Evolutionary conservation across 2,113 vertebrate genomes (phyloP), one percentile per base, ranked within the genome.

Genomic region (Agapornis roseicollis): DNA sequence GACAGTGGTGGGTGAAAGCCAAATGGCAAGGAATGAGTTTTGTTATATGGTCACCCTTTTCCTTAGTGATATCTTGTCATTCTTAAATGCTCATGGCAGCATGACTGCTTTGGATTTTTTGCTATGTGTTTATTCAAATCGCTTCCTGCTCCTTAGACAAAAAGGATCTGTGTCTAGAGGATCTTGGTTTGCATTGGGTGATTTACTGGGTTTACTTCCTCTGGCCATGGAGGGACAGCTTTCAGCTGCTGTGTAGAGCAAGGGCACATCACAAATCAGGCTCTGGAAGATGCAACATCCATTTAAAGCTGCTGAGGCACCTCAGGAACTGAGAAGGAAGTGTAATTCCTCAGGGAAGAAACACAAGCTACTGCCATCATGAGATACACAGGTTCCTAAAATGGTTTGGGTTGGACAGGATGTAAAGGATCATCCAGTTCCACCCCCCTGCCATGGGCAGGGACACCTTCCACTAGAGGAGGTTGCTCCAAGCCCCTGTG

Each of bases 291-390:
- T 11, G 11, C 39, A 29, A 60, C 17, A 16, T 27, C 35, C 81
- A 16, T 56, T n/a, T 33, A 7, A 29, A 53, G 6, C 24, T 49
- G n/a, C 37, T 13, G 46, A 58, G 24, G 31, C 22, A 7, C 14
- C 22, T 11, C 11, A 7, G 37, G 46, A 20, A 10, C 63, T 10
- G 50, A 42, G 44, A 16, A 35, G 28, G 16, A n/a, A 18, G 15
- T 4, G 42, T 4, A 19, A 13, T 9, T 17, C 4, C 18, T 8
- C 0, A 0, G 8, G 8, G 2, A 9, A 28, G 29, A 60, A 63
- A 58, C 47, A 11, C 22, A 14, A 28, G 23, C 27, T 14, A 8
- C 10, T 22, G 58, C 29, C 24, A 12, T 31, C 24, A 11, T 4
- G 28, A 14, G 20, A 19, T 14, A 12, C 25, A 56, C 2, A 33